Evolutionary conservation across 2,888 invertebrate species (phyloP).

Genomic region (Dasysyrphus tricinctus): DNA sequence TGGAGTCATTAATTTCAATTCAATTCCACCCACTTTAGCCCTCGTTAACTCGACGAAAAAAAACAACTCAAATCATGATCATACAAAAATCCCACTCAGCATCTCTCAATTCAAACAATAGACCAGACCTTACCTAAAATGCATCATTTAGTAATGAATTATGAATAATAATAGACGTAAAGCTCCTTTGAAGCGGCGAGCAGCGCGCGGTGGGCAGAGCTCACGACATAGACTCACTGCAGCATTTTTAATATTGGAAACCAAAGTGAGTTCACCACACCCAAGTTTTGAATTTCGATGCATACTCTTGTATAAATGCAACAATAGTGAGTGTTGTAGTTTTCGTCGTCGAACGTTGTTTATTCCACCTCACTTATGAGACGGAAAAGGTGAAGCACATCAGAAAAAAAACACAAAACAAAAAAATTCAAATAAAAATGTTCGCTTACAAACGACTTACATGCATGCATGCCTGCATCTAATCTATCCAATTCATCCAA

Average conservation of each 20-base stretch:
- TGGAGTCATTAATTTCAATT: constrained; percentile 57
- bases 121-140: constrained; percentile 68
- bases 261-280: constrained; percentile 65
- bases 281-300: constrained; percentile 45
- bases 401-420: not conserved
- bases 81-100: constrained; percentile 41
- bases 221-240: constrained; percentile 22
- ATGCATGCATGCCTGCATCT: constrained; percentile 74
- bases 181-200: constrained; percentile 13
- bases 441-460: constrained; percentile 72
- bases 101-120: constrained; percentile 49
- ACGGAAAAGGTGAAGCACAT: constrained; percentile 43
- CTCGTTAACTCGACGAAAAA: constrained; percentile 61
- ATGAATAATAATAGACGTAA: constrained; percentile 66
- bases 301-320: constrained; percentile 6
- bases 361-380: constrained; percentile 24
- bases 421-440: not conserved
- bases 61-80: constrained; percentile 53
- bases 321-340: constrained; percentile 21
- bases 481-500: constrained; percentile 73
- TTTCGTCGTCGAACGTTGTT: constrained; percentile 40
- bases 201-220: not conserved
- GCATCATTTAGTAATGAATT: constrained; percentile 74
- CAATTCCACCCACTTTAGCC: constrained; percentile 58
- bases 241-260: constrained; percentile 49